Base-by-base conservation (phyloP, 2,888 invertebrate genomes). In the Drosophila infuscata region DNA sequence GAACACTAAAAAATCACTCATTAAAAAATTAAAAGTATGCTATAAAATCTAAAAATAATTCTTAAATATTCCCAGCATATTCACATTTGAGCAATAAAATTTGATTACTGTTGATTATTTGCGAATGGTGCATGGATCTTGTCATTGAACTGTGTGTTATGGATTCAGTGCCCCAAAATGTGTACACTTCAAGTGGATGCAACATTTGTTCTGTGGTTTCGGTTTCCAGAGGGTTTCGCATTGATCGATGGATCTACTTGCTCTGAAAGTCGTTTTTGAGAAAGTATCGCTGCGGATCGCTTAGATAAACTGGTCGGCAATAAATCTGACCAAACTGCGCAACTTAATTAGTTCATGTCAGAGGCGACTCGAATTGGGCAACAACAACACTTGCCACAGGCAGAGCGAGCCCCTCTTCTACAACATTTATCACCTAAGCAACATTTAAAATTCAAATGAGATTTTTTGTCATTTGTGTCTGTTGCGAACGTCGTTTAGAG, bases 301-400 rank as follows among this genome's bases (percentile, higher is more conserved):
- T 70, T 61, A 25, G 52, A 61, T 32, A 59, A 75, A 70, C 70
- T 65, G 72, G 77, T 76, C 56, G 61, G 72, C 72, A 63, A 71
- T 88, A 86, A 86, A 85, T 83, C 75, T 76, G 75, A 71, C 64
- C 67, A 66, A 67, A 70, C 70, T 58, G 68, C 88, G 83, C 87
- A 83, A 83, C 87, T 86, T 86, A 84, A 84, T 84, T 84, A 84
- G 89, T 86, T 71, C 83, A 83, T 62, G 73, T 81, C 87, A 62
- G 49, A 68, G 73, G 82, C 75, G 75, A 72, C 64, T 73, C 29
- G 15, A 35, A 29, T 38, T 51, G 36, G 38, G 41, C 30, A 52
- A 48, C 52, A 63, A 20, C 58, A 57, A 25, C 25, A 15, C 48
- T 32, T 29, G 35, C n/a, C 35, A 59, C 17, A 30, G n/a, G 29